Evolutionary conservation across 2,113 vertebrate species (phyloP).

Genomic region (Pardalotus punctatus): DNA sequence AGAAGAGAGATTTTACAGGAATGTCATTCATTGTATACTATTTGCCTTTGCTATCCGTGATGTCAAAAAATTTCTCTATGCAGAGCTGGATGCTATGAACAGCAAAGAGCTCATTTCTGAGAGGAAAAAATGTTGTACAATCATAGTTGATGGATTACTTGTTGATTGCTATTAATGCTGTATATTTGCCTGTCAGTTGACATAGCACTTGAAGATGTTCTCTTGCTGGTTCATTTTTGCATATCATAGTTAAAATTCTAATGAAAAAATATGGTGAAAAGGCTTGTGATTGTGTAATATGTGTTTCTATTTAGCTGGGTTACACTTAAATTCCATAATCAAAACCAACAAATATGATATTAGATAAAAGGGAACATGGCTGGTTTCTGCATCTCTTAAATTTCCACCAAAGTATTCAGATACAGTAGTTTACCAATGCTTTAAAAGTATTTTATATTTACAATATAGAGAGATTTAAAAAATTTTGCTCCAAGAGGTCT

Average conservation of each 20-base stretch:
- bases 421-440: background rate
- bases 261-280: background rate
- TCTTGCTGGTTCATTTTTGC: background rate
- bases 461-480: background rate
- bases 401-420: background rate
- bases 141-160: background rate
- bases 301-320: background rate
- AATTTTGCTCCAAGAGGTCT: background rate
- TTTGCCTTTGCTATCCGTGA: background rate
- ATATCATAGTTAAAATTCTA: background rate
- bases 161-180: background rate
- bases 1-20: background rate
- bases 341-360: background rate
- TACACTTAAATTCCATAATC: background rate
- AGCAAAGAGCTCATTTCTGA: background rate
- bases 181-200: background rate
- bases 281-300: background rate
- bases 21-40: fast-evolving
- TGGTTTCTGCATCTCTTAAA: background rate
- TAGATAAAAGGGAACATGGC: background rate
- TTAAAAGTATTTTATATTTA: background rate
- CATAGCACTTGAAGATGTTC: background rate
- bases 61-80: background rate
- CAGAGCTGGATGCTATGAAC: background rate
- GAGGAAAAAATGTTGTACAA: background rate